These are phyloP conservation scores for Malacoctenus gilli DNA, from an alignment of 2,797 vertebrate genomes.

Conservation along the genomic window DNA sequence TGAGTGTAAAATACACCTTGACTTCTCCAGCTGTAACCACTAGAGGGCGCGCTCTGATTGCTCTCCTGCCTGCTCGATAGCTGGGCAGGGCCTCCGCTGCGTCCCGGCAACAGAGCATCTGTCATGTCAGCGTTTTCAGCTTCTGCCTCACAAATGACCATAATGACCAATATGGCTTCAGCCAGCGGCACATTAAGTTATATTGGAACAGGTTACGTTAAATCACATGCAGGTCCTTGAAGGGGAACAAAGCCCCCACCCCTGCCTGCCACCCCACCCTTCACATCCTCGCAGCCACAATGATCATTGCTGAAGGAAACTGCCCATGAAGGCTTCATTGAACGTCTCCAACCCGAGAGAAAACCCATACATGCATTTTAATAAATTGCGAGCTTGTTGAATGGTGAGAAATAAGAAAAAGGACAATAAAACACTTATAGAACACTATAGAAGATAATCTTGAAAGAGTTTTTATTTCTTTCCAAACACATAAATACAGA, in stretches of 20 bases:
- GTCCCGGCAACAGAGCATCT: not conserved
- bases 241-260: not conserved
- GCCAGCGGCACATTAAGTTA: slow-evolving; percentile 7
- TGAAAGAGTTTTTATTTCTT: slow-evolving; percentile 33
- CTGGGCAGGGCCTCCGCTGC: not conserved
- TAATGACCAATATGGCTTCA: slow-evolving; percentile 3
- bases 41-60: slow-evolving; percentile 65
- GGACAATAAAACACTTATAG: not conserved
- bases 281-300: not conserved
- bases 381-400: not conserved
- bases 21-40: slow-evolving; percentile 46
- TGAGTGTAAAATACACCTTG: not conserved
- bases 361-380: not conserved
- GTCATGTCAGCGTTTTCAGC: slow-evolving; percentile 33
- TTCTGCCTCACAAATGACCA: slow-evolving; percentile 24
- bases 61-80: slow-evolving; percentile 1
- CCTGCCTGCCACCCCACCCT: not conserved
- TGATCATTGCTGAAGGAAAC: not conserved
- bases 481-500: slow-evolving; percentile 23
- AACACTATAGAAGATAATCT: not conserved
- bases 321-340: not conserved
- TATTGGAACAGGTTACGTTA: not conserved
- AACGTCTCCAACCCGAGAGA: not conserved
- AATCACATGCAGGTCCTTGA: slow-evolving; percentile 10
- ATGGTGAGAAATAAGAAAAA: not conserved